Conservation (phyloP, 2,888 invertebrate species). For the Drosophila vallismaia region DNA sequence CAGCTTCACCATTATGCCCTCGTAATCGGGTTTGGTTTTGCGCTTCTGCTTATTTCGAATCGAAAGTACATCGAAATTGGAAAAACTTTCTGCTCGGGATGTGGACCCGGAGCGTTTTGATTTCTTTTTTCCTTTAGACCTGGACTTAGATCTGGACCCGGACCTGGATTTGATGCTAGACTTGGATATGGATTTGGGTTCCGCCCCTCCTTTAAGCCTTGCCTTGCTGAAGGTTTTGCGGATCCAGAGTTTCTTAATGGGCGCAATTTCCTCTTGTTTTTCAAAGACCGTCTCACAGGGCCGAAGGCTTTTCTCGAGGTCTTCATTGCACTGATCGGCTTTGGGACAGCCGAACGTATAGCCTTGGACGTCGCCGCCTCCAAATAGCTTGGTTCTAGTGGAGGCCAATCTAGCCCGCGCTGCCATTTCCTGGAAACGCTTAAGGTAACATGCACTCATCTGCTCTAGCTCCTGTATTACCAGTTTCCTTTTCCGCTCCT, state of each 20-base stretch:
- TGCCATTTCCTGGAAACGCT: constrained; percentile 51
- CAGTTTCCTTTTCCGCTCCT: constrained; percentile 9
- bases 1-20: constrained; percentile 4
- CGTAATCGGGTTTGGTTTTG: background rate
- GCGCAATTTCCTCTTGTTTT: background rate
- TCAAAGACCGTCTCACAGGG: background rate
- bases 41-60: background rate
- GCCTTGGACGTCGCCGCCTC: background rate
- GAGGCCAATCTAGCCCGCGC: constrained; percentile 37
- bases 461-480: constrained; percentile 47
- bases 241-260: background rate
- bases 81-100: background rate
- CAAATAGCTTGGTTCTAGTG: constrained; percentile 40
- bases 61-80: background rate
- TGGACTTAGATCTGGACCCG: constrained; percentile 5
- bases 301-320: background rate
- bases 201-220: background rate
- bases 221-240: background rate
- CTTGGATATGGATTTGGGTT: too few relatives aligned
- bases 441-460: constrained; percentile 39
- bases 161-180: too few relatives aligned
- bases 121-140: background rate
- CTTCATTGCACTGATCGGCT: background rate
- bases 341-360: background rate
- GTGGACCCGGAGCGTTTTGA: background rate